These are phyloP conservation scores for Probosciger aterrimus DNA, from an alignment of 2,113 vertebrate genomes.

Conservation along the genomic window DNA sequence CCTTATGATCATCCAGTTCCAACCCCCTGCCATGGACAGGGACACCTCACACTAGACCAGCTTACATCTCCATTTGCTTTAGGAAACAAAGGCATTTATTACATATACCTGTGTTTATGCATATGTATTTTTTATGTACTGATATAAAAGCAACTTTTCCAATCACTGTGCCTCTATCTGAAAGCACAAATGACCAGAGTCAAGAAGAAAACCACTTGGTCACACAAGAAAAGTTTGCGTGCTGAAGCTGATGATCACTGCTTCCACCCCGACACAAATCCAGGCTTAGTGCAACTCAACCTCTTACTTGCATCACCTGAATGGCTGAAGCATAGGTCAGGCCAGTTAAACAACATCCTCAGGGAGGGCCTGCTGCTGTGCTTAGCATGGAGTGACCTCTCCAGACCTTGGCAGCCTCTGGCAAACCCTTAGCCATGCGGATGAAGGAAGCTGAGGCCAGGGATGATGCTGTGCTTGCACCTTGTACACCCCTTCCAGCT, in stretches of 20 bases:
- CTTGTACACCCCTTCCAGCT: not conserved
- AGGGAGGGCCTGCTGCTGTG: not conserved
- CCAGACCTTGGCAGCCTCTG: not conserved
- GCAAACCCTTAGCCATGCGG: not conserved
- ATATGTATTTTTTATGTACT: not conserved
- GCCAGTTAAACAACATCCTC: not conserved
- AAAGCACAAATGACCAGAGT: not conserved
- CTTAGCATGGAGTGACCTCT: not conserved
- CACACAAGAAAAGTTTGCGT: not conserved
- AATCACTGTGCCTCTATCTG: not conserved
- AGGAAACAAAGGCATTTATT: not conserved
- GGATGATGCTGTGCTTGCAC: not conserved
- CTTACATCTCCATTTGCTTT: not conserved
- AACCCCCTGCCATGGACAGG: not conserved
- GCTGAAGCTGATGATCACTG: not conserved
- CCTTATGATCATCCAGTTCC: not conserved
- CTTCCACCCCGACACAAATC: not conserved
- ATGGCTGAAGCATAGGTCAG: not conserved
- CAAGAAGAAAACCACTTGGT: not conserved
- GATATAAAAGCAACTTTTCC: not conserved
- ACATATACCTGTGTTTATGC: fast-evolving
- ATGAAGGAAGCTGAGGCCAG: not conserved
- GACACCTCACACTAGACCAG: not conserved
- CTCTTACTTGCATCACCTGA: not conserved
- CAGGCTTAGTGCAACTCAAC: not conserved